These are phyloP conservation scores for Monochamus saltuarius DNA, from an alignment of 1,140 invertebrate species.

Conservation along the genomic window DNA sequence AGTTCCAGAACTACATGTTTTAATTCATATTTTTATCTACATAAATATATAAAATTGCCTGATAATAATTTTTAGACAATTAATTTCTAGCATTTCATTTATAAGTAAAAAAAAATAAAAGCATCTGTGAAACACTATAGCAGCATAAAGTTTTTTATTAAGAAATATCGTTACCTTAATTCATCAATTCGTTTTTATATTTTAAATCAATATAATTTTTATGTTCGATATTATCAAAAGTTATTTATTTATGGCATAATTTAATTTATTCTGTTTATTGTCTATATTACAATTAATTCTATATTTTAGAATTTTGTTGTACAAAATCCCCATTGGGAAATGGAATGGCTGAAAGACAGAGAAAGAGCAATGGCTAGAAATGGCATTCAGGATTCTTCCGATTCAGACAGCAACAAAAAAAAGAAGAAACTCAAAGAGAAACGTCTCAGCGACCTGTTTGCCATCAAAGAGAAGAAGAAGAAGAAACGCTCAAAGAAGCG, in stretches of 20 bases:
- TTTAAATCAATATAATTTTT: no score
- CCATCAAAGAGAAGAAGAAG: conserved; percentile 46
- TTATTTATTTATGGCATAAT: no score
- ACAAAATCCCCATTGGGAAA: conserved; percentile 82
- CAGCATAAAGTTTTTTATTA: no score
- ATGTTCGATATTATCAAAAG: no score
- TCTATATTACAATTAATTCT: neutral
- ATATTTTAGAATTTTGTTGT: conserved; percentile 69
- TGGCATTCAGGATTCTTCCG: conserved; percentile 34
- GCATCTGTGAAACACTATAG: no score
- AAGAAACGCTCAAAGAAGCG: conserved; percentile 48
- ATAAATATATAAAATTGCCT: neutral
- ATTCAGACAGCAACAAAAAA: conserved; percentile 26
- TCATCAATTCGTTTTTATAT: neutral
- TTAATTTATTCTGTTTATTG: no score
- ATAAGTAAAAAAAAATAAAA: no score
- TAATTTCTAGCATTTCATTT: neutral
- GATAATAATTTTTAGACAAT: no score
- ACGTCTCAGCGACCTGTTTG: conserved; percentile 25
- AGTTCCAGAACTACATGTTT: no score
- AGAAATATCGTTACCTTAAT: no score
- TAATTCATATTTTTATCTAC: no score
- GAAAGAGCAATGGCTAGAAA: conserved; percentile 61
- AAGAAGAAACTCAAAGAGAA: conserved; percentile 39
- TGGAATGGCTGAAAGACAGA: conserved; percentile 77